Conservation (phyloP, 2,888 invertebrate species). For the Acanthosoma haemorrhoidale region DNA sequence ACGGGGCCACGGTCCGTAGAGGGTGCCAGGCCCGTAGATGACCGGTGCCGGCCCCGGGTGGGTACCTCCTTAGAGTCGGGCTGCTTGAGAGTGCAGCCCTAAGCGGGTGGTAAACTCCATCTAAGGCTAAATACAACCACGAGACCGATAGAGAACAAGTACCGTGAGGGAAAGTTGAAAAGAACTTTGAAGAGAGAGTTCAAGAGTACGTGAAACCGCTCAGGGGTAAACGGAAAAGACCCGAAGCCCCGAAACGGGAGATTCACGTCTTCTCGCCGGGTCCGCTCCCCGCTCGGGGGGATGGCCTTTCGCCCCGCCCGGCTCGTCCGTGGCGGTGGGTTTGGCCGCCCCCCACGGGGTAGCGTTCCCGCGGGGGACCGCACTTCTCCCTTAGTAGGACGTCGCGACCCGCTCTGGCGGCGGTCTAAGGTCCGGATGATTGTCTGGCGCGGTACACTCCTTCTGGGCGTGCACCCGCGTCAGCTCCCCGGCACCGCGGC, state of each 20-base stretch:
- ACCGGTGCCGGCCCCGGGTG: conserved; percentile 40
- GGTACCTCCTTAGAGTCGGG: conserved; percentile 50
- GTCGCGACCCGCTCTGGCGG: too few relatives aligned
- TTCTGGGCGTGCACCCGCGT: neutral
- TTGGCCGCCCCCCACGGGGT: conserved; percentile 30
- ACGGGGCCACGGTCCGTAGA: too few relatives aligned
- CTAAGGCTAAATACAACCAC: conserved; percentile 56
- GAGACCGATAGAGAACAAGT: too few relatives aligned
- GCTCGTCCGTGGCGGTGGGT: too few relatives aligned
- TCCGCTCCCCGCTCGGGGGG: neutral
- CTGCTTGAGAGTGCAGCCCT: conserved; percentile 59
- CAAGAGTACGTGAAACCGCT: conserved; percentile 53
- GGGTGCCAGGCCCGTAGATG: conserved; percentile 46
- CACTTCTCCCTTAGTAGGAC: too few relatives aligned
- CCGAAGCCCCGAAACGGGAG: conserved; percentile 46
- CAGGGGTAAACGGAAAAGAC: too few relatives aligned
- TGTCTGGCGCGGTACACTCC: neutral
- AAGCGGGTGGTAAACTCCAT: conserved; percentile 59
- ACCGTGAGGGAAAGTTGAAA: too few relatives aligned
- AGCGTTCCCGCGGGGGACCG: conserved; percentile 32
- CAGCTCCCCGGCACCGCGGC: conserved; percentile 3
- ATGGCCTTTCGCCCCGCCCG: too few relatives aligned
- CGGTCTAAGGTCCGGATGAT: too few relatives aligned
- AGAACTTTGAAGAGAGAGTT: too few relatives aligned
- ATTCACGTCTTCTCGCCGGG: conserved; percentile 36